Evolutionary conservation across 2,888 invertebrate species (phyloP), one percentile per base, ranked within the genome.

Genomic region (Phaonia tiefii): DNA sequence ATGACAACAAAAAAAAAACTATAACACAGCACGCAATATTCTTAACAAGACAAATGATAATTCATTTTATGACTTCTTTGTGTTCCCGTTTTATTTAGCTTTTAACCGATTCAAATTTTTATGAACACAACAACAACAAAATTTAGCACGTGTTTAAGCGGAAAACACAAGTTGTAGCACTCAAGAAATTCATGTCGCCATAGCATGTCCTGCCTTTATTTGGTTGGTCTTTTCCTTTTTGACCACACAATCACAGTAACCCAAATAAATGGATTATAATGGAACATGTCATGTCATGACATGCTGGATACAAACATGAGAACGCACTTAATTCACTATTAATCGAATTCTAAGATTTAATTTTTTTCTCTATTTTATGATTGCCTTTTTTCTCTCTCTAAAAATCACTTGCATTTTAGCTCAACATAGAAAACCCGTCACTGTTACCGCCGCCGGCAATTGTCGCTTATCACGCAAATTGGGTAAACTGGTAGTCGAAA

Each of bases 251-350:
- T 22, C 44, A 49, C 66, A 5, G 31, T 31, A 31, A 66, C 25
- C 46, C 10, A 77, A 75, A 51, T 66, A 63, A 4, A 49, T 20
- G 2, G 11, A 49, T 20, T 22, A 49, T 49, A 11, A 37, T 37
- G 37, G 37, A 37, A 39, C 37, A 39, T 51, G 51, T 7, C 42
- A 63, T 5, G 42, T 11, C 42, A 63, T 37, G 58, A 46, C 60
- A 56, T 69, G 4, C 3, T 31, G 8, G 31, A 5, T 31, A 31
- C 8, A 31, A 8, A 69, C 63, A 72, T 37, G 66, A 44, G 71
- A 72, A 58, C 66, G 58, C 75, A 79, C 70, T 79, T 44, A 56
- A 74, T 58, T 39, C 66, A 69, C 25, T 49, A 37, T 37, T 8
- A 66, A 56, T 46, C 42, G 22, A 39, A 69, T 49, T 54, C 25